Conservation (phyloP, 2,888 invertebrate genomes). For the Reticulitermes lucifugus region DNA sequence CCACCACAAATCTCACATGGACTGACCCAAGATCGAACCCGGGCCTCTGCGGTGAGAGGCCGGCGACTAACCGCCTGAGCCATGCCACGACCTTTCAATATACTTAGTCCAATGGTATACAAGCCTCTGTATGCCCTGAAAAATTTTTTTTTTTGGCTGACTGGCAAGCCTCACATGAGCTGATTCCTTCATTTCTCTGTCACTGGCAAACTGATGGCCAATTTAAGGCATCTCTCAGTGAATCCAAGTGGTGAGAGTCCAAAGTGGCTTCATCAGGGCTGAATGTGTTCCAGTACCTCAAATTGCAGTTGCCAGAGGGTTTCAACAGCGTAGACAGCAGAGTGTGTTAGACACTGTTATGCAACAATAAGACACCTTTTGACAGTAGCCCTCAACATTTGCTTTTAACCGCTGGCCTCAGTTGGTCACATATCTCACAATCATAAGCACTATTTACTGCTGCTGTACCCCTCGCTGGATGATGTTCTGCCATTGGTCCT, state of each 20-base stretch:
- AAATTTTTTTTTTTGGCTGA: no score
- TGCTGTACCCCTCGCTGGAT: not conserved
- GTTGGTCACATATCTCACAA: not conserved
- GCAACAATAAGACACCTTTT: not conserved
- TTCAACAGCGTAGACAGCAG: not conserved
- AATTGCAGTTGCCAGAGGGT: not conserved
- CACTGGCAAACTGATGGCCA: not conserved
- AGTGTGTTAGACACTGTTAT: not conserved
- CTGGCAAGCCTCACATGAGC: no score
- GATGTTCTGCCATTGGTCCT: not conserved
- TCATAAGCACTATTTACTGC: not conserved
- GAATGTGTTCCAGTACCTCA: not conserved
- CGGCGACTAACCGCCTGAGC: no score
- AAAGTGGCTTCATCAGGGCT: not conserved
- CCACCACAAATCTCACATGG: no score
- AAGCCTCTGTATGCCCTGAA: no score
- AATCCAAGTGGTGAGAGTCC: not conserved
- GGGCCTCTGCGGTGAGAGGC: no score
- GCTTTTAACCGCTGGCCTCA: not conserved
- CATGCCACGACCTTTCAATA: no score
- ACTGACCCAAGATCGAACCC: no score
- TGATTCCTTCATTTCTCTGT: no score
- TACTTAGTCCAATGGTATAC: no score
- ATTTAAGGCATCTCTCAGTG: not conserved
- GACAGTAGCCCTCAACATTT: slow-evolving; percentile 3